Evolutionary conservation across 2,797 vertebrate species (phyloP).

Genomic region (Lacerta viridis): DNA sequence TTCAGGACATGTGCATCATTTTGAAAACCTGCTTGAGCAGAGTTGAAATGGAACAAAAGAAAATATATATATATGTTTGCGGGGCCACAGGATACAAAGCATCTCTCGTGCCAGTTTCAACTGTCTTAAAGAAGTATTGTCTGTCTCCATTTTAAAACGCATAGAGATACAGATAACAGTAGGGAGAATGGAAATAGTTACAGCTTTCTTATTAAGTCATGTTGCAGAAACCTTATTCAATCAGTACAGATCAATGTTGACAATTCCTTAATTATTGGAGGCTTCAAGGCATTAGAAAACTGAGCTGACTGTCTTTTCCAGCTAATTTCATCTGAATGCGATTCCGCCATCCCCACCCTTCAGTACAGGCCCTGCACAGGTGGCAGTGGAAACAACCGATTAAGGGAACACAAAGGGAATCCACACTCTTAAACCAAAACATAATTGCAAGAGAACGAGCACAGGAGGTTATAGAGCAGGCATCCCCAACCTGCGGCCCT

Average conservation of each 20-base stretch:
- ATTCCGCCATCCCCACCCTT: too few relatives aligned
- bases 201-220: not conserved
- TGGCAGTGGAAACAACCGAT: not conserved
- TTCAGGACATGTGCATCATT: not conserved
- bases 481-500: too few relatives aligned
- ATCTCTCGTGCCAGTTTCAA: not conserved
- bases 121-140: not conserved
- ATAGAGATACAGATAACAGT: not conserved
- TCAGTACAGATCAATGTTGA: conserved; percentile 12
- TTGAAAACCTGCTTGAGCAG: not conserved
- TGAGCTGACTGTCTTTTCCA: not conserved
- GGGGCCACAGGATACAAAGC: not conserved
- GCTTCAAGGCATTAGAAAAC: not conserved
- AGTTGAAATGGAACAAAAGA: not conserved
- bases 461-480: not conserved
- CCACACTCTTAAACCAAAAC: too few relatives aligned
- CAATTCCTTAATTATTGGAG: not conserved
- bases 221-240: not conserved
- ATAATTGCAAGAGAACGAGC: not conserved
- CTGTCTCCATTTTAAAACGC: not conserved
- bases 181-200: not conserved
- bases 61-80: not conserved
- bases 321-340: not conserved
- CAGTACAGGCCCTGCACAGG: not conserved
- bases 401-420: not conserved